Evolutionary conservation across 2,113 vertebrate genomes (phyloP).

Genomic region (Lagenorhynchus albirostris): DNA sequence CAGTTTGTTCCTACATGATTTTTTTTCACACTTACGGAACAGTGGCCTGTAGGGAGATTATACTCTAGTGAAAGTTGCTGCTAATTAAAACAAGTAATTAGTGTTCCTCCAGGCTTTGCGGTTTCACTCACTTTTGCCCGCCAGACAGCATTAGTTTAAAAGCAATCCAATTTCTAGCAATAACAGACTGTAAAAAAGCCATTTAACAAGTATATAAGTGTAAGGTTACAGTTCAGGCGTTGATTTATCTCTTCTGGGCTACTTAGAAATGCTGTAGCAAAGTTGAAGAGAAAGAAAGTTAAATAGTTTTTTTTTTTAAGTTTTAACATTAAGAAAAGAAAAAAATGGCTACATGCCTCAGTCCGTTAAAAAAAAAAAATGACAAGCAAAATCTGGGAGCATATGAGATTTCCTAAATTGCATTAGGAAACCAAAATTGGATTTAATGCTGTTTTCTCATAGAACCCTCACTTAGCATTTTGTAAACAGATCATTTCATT

Average conservation of each 20-base stretch:
- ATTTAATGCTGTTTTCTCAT: constrained; percentile 70
- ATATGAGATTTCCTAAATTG: constrained; percentile 65
- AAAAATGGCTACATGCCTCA: not conserved
- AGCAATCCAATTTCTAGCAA: constrained; percentile 87
- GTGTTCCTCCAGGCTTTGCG: constrained; percentile 93
- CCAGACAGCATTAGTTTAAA: constrained; percentile 89
- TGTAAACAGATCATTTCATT: constrained; percentile 80
- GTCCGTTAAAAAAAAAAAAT: constrained; percentile 31
- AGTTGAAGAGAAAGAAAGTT: constrained; percentile 45
- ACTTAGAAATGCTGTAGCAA: constrained; percentile 74
- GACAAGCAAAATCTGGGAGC: constrained; percentile 42
- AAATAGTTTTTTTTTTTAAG: not conserved
- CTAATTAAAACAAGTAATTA: constrained; percentile 99
- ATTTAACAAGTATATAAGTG: constrained; percentile 86
- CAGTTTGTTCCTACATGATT: constrained; percentile 92
- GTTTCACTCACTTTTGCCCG: constrained; percentile 89
- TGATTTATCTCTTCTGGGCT: constrained; percentile 83
- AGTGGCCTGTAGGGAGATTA: constrained; percentile 90
- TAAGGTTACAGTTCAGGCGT: constrained; percentile 85
- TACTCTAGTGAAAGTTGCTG: constrained; percentile 95
- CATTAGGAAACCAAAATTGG: constrained; percentile 71
- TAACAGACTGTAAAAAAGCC: constrained; percentile 88
- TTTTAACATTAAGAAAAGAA: constrained; percentile 23
- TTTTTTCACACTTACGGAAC: constrained; percentile 85
- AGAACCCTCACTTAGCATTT: constrained; percentile 75